These are phyloP conservation scores for Venturia canescens DNA, from an alignment of 1,140 invertebrate species.

Conservation along the genomic window DNA sequence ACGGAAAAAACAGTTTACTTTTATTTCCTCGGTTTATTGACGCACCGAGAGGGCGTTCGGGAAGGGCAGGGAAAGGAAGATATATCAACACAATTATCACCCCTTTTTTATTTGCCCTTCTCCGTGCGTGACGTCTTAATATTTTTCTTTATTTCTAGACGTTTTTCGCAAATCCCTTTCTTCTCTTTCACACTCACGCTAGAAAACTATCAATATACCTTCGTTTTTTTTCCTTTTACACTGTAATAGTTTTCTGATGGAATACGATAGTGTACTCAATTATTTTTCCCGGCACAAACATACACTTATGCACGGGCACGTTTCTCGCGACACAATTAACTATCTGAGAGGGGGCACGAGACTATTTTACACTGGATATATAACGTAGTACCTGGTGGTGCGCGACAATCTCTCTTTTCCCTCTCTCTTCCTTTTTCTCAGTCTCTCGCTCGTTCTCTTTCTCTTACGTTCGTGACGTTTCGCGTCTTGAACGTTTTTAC, in stretches of 20 bases:
- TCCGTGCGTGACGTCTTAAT: too few species aligned
- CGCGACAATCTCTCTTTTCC: conserved; percentile 37
- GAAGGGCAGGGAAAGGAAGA: too few species aligned
- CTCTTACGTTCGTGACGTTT: not conserved
- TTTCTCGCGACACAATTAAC: not conserved
- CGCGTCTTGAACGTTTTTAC: conserved; percentile 4
- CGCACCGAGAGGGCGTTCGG: too few species aligned
- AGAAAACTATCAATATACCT: not conserved
- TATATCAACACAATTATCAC: too few species aligned
- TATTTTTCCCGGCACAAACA: not conserved
- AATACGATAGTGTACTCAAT: too few species aligned
- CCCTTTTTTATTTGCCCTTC: too few species aligned
- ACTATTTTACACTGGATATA: not conserved
- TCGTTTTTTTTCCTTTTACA: not conserved
- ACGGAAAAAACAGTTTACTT: too few species aligned
- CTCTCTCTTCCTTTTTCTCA: not conserved
- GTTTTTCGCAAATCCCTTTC: too few species aligned
- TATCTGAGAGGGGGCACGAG: not conserved
- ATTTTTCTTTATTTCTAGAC: too few species aligned
- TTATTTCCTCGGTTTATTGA: too few species aligned
- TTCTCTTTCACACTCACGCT: not conserved
- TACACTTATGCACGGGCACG: not conserved
- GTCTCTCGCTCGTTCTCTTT: not conserved
- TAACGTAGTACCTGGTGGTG: conserved; percentile 8
- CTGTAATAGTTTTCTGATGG: not conserved